phyloP scores from a whole-genome alignment of 2,888 invertebrate species.

The Ommatoiulus sabulosus region DNA sequence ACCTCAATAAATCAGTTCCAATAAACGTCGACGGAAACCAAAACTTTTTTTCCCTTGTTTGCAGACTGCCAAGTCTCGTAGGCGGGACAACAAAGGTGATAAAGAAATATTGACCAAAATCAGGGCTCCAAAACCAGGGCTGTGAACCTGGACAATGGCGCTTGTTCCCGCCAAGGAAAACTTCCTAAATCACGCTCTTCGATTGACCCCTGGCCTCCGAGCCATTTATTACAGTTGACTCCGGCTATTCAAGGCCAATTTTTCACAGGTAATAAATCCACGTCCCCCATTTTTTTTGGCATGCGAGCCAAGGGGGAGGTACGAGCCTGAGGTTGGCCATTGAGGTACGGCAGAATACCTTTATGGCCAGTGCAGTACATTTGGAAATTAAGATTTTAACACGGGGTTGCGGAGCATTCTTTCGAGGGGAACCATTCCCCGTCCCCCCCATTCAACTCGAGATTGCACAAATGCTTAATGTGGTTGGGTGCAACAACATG shows the following conservation, averaged over 20 bases:
- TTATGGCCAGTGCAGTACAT: not conserved
- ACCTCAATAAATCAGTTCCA: conserved; percentile 27
- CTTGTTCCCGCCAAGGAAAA: not conserved
- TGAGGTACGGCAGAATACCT: conserved; percentile 2
- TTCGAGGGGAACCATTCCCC: not conserved
- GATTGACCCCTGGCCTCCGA: conserved; percentile 18
- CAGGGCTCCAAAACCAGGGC: conserved; percentile 3
- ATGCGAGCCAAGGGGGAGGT: not conserved
- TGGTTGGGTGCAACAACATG: conserved; percentile 18
- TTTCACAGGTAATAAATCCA: conserved; percentile 20
- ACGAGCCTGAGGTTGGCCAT: conserved; percentile 18
- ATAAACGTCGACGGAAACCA: conserved; percentile 23
- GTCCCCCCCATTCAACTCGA: not conserved
- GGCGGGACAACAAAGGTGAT: conserved; percentile 34
- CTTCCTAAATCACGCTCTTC: not conserved
- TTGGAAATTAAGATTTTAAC: conserved; percentile 34
- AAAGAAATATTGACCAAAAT: conserved; percentile 34
- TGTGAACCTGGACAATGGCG: not conserved
- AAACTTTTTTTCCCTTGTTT: conserved; percentile 27
- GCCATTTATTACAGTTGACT: conserved; percentile 13
- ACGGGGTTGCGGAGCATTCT: conserved; percentile 12
- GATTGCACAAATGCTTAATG: not conserved
- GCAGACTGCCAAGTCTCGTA: conserved; percentile 13
- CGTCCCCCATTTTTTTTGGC: not conserved
- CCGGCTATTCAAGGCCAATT: conserved; percentile 13